Evolutionary conservation across 1,140 invertebrate genomes (phyloP).

Genomic region (Pissodes strobi): DNA sequence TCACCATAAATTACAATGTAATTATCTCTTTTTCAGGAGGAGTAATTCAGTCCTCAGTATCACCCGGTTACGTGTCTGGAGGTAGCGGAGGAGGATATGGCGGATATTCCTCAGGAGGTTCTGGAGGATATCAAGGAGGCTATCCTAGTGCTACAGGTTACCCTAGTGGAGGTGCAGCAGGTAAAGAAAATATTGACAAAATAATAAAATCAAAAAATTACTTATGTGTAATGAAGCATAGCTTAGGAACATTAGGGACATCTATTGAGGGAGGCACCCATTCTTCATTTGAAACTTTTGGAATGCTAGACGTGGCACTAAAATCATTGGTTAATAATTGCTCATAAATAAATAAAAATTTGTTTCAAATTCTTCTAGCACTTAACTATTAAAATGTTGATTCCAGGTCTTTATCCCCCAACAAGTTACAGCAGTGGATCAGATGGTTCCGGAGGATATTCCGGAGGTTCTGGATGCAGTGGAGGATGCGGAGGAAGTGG

Average conservation of each 20-base stretch:
- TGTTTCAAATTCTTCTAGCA: no score
- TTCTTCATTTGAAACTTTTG: no score
- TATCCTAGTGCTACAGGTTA: not conserved
- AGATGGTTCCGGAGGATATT: conserved; percentile 11
- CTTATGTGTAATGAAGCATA: no score
- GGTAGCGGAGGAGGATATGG: conserved; percentile 2
- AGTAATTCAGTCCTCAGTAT: conserved; percentile 38
- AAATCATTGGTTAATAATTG: no score
- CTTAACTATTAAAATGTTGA: no score
- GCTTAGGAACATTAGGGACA: no score
- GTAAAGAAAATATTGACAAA: no score
- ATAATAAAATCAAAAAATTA: no score
- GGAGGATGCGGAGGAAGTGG: conserved; percentile 23
- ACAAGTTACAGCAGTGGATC: not conserved
- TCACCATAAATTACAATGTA: no score
- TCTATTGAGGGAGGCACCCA: no score
- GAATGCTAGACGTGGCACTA: no score
- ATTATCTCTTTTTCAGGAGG: conserved; percentile 36
- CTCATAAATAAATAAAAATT: no score
- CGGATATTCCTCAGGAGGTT: conserved; percentile 10
- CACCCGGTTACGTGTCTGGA: conserved; percentile 36
- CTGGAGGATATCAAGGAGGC: conserved; percentile 4
- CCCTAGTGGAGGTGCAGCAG: not conserved
- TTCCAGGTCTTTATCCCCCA: conserved; percentile 2
- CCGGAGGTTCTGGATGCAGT: conserved; percentile 8